Evolutionary conservation across 2,797 vertebrate genomes (phyloP).

Genomic region (Nannoperca australis): DNA sequence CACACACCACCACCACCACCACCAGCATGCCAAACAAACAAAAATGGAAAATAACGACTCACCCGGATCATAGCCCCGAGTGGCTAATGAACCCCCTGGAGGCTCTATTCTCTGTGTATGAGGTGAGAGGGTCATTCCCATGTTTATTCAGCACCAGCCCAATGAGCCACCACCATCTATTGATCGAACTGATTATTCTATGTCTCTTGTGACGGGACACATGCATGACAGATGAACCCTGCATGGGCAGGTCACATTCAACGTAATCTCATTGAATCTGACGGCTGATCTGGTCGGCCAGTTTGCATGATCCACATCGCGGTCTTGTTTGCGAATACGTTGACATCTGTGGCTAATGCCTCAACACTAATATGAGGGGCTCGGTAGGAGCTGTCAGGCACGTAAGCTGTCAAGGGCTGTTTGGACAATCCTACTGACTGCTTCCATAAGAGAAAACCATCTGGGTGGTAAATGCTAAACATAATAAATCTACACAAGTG

Average conservation of each 20-base stretch:
- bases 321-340: slow-evolving; percentile 69
- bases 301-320: slow-evolving; percentile 69
- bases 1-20: slow-evolving; percentile 8
- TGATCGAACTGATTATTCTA: slow-evolving; percentile 86
- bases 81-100: slow-evolving; percentile 84
- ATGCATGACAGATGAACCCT: slow-evolving; percentile 83
- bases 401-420: slow-evolving; percentile 64
- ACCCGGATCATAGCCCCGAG: slow-evolving; percentile 72
- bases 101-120: slow-evolving; percentile 70
- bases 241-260: slow-evolving; percentile 75
- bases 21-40: slow-evolving; percentile 68
- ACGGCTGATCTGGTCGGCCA: slow-evolving; percentile 72
- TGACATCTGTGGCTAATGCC: slow-evolving; percentile 74
- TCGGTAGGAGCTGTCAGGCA: slow-evolving; percentile 70
- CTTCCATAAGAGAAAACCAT: slow-evolving; percentile 34
- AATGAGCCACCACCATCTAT: slow-evolving; percentile 79
- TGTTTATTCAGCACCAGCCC: slow-evolving; percentile 85
- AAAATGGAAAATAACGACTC: slow-evolving; percentile 76
- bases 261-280: slow-evolving; percentile 77
- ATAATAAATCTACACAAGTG: neutral
- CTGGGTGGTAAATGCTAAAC: slow-evolving; percentile 8
- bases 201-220: slow-evolving; percentile 80
- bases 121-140: slow-evolving; percentile 84
- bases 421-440: slow-evolving; percentile 62
- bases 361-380: slow-evolving; percentile 73